These are phyloP conservation scores for Coronaproctus castanopsis DNA, from an alignment of 2,888 invertebrate species.

Conservation along the genomic window DNA sequence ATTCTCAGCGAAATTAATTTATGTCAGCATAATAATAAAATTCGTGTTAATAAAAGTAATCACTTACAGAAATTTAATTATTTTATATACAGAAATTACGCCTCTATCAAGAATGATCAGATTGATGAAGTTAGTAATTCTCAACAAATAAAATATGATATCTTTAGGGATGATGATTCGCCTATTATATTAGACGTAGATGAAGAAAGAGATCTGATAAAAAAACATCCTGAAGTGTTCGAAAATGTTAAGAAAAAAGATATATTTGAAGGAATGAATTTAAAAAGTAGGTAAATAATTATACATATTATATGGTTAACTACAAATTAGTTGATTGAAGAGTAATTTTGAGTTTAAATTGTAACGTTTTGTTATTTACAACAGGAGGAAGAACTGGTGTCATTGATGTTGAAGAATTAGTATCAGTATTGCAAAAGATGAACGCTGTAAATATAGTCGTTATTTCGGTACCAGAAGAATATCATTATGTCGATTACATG, in stretches of 20 bases:
- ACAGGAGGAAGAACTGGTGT: constrained; percentile 66
- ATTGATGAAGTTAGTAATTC: no score
- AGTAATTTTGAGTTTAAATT: no score
- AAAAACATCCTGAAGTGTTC: constrained; percentile 17
- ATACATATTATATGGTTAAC: not conserved
- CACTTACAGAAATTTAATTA: no score
- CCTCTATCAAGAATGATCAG: no score
- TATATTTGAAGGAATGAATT: constrained; percentile 40
- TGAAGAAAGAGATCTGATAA: constrained; percentile 33
- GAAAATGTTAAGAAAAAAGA: constrained; percentile 27
- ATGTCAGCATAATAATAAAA: no score
- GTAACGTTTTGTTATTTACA: no score
- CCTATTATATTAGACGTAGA: constrained; percentile 48
- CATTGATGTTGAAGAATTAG: constrained; percentile 69
- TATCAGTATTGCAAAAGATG: constrained; percentile 51
- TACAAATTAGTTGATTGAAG: not conserved
- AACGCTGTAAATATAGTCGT: constrained; percentile 65
- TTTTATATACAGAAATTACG: no score
- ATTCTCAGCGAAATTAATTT: no score
- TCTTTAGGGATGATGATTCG: constrained; percentile 49
- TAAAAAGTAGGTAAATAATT: constrained; percentile 33
- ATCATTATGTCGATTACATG: constrained; percentile 66
- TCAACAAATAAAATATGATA: constrained; percentile 36
- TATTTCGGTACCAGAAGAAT: constrained; percentile 45
- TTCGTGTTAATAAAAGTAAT: no score